phyloP scores from a whole-genome alignment of 2,113 vertebrate species.

The Hippolais icterina region DNA sequence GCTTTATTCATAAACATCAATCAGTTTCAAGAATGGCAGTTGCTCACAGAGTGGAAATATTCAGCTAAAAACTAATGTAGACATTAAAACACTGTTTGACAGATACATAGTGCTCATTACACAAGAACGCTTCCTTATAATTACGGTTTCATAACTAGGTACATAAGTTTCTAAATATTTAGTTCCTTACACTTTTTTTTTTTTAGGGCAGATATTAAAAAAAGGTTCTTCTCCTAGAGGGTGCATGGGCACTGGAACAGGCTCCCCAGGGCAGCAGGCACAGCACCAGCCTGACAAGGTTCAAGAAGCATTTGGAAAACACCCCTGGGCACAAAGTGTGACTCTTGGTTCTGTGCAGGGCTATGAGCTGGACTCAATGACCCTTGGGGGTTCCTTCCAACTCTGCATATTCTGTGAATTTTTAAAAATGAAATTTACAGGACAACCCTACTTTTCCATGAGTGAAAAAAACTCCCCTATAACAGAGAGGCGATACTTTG shows the following conservation, averaged over 20 bases:
- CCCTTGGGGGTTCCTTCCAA: neutral
- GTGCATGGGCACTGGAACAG: neutral
- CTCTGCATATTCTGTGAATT: neutral
- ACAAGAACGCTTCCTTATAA: slow-evolving; percentile 53
- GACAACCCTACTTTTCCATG: neutral
- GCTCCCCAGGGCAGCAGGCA: neutral
- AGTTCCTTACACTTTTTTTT: slow-evolving; percentile 8
- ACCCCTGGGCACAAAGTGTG: too few species aligned
- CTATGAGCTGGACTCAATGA: accelerated
- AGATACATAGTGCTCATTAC: slow-evolving; percentile 22
- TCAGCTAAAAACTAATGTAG: slow-evolving; percentile 56
- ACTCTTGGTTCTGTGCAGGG: neutral
- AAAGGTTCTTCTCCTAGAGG: neutral
- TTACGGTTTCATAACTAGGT: slow-evolving; percentile 60
- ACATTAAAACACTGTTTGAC: slow-evolving; percentile 52
- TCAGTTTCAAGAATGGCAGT: slow-evolving; percentile 71
- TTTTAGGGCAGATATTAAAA: neutral
- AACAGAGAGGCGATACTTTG: neutral
- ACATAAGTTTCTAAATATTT: slow-evolving; percentile 67
- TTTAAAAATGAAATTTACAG: neutral
- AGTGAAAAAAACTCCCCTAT: neutral
- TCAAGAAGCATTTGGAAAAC: neutral
- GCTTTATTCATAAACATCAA: slow-evolving; percentile 74
- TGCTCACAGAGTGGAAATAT: slow-evolving; percentile 66
- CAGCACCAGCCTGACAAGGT: neutral